Percentiles rank a stretch among this genome's conserved stretches.
Conservation (phyloP, 1,140 invertebrate species). For the Apis laboriosa region DNA sequence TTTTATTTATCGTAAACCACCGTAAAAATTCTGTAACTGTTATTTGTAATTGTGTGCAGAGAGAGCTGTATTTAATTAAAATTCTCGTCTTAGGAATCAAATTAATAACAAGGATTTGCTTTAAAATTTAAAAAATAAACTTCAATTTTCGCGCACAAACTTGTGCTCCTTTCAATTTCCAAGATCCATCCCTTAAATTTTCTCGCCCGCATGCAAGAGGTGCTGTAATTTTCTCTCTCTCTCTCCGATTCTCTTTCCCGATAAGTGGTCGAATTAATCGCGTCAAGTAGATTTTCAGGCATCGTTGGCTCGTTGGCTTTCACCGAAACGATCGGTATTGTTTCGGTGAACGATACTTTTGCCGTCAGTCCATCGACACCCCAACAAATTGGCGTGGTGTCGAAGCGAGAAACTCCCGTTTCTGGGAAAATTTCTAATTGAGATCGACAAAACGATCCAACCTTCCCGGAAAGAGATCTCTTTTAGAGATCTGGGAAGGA, state of each 20-base stretch:
- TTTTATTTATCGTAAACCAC: too few species aligned
- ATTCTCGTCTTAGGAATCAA: too few species aligned
- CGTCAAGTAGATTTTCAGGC: slow-evolving; percentile 14
- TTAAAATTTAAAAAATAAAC: too few species aligned
- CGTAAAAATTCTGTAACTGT: too few species aligned
- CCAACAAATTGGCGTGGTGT: neutral
- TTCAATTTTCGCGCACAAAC: too few species aligned
- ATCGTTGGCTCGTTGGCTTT: neutral
- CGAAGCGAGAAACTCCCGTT: neutral
- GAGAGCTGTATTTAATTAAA: too few species aligned
- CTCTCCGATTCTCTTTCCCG: neutral
- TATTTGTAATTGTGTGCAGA: too few species aligned
- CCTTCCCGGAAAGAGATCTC: too few species aligned
- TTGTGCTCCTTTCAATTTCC: too few species aligned
- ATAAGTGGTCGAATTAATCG: slow-evolving; percentile 27
- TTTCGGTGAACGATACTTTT: slow-evolving; percentile 3
- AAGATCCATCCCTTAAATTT: too few species aligned
- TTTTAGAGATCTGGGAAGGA: too few species aligned
- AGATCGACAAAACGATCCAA: neutral
- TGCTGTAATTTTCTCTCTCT: neutral
- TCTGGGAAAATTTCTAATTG: slow-evolving; percentile 8
- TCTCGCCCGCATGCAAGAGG: neutral
- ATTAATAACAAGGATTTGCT: too few species aligned
- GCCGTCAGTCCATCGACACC: neutral
- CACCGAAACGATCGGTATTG: slow-evolving; percentile 17